Conservation (phyloP, 2,797 vertebrate genomes). For the Moxostoma hubbsi region DNA sequence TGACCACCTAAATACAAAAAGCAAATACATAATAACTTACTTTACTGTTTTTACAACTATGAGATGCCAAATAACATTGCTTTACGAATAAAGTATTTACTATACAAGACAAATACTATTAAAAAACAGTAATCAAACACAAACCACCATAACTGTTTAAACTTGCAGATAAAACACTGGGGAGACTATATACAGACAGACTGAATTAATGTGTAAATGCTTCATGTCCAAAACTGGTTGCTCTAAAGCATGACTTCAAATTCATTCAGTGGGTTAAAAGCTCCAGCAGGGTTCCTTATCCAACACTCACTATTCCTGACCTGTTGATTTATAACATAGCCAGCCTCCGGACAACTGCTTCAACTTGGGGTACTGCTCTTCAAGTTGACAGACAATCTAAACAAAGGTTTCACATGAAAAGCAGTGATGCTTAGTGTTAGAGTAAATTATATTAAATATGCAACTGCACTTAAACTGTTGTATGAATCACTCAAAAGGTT, state of each 20-base stretch:
- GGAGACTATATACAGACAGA: background rate
- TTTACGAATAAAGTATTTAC: background rate
- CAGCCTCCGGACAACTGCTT: constrained; percentile 21
- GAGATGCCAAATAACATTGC: constrained; percentile 5
- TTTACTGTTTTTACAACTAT: constrained; percentile 10
- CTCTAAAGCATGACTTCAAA: constrained; percentile 10
- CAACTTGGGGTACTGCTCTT: constrained; percentile 3
- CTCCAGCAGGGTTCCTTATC: background rate
- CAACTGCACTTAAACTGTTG: background rate
- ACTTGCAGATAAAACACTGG: constrained; percentile 1
- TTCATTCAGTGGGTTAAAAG: constrained; percentile 9
- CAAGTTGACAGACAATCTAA: constrained; percentile 23
- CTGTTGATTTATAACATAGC: constrained; percentile 17
- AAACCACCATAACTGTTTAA: constrained; percentile 2
- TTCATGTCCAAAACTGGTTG: constrained; percentile 17
- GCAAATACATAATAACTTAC: constrained; percentile 4
- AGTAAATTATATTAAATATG: background rate
- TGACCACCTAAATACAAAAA: constrained; percentile 32
- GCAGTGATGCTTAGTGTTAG: constrained; percentile 1
- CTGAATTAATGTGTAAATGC: background rate
- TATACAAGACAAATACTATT: constrained; percentile 9
- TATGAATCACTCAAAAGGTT: background rate
- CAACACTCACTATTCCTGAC: constrained; percentile 14
- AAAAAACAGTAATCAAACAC: background rate
- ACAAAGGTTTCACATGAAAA: constrained; percentile 13